These are phyloP conservation scores for Malurus elegans DNA, from an alignment of 2,113 vertebrate species.

Conservation along the genomic window DNA sequence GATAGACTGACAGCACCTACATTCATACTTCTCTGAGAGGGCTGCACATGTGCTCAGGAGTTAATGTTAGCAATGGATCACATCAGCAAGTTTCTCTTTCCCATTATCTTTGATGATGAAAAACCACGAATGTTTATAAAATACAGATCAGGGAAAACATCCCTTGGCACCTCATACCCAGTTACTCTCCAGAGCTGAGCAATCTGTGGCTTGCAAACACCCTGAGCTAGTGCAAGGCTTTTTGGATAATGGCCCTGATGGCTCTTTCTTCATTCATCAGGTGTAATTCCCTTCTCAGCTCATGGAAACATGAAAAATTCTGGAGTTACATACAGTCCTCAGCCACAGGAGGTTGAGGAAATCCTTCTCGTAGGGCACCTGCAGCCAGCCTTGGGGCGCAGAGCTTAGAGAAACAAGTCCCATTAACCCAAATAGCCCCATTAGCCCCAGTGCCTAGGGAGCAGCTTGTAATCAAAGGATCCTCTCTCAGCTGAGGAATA, in stretches of 20 bases:
- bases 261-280: background rate
- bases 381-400: background rate
- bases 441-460: background rate
- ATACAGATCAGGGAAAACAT: background rate
- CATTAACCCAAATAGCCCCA: background rate
- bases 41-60: rapidly evolving
- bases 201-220: background rate
- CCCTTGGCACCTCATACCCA: background rate
- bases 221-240: background rate
- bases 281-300: background rate
- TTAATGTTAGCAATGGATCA: background rate
- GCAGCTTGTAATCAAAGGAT: background rate
- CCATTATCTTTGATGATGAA: background rate
- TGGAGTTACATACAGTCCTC: background rate
- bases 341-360: background rate
- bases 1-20: background rate
- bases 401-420: background rate
- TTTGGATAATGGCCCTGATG: background rate
- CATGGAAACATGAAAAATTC: background rate
- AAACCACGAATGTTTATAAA: background rate
- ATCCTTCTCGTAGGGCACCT: background rate
- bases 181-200: background rate
- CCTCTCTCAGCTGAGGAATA: background rate
- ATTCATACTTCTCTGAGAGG: background rate
- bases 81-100: background rate